These are phyloP conservation scores for Phoxinus phoxinus DNA, from an alignment of 2,113 vertebrate species.

Conservation along the genomic window DNA sequence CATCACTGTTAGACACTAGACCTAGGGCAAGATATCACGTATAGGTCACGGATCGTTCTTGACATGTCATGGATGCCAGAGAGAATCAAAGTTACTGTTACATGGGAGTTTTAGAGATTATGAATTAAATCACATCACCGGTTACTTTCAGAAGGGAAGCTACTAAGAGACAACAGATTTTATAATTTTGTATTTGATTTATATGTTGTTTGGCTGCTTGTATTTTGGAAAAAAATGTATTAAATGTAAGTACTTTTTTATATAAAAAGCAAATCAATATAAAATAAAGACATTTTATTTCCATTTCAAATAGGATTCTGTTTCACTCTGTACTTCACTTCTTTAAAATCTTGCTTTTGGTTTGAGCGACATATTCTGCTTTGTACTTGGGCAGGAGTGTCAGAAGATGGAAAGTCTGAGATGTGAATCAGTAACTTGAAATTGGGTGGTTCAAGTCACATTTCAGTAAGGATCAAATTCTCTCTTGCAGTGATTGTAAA, in stretches of 20 bases:
- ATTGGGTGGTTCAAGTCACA: not conserved
- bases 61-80: constrained; percentile 60
- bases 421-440: not conserved
- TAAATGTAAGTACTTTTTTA: constrained; percentile 82
- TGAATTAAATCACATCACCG: constrained; percentile 67
- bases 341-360: constrained; percentile 4
- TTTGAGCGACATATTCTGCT: constrained; percentile 30
- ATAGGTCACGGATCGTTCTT: constrained; percentile 43
- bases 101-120: constrained; percentile 65
- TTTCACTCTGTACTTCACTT: constrained; percentile 2
- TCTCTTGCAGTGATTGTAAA: not conserved
- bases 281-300: constrained; percentile 83
- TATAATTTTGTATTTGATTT: constrained; percentile 87
- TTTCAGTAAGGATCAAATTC: not conserved
- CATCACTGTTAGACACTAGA: constrained; percentile 41
- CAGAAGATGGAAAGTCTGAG: not conserved
- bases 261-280: constrained; percentile 80
- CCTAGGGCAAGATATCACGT: not conserved
- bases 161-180: constrained; percentile 78
- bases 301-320: constrained; percentile 53
- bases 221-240: constrained; percentile 83
- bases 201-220: constrained; percentile 84
- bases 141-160: constrained; percentile 69
- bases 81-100: constrained; percentile 61
- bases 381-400: constrained; percentile 4